Percentiles rank a stretch among this genome's conserved stretches.
Conservation (phyloP, 2,888 invertebrate genomes). For the Thera obeliscata region DNA sequence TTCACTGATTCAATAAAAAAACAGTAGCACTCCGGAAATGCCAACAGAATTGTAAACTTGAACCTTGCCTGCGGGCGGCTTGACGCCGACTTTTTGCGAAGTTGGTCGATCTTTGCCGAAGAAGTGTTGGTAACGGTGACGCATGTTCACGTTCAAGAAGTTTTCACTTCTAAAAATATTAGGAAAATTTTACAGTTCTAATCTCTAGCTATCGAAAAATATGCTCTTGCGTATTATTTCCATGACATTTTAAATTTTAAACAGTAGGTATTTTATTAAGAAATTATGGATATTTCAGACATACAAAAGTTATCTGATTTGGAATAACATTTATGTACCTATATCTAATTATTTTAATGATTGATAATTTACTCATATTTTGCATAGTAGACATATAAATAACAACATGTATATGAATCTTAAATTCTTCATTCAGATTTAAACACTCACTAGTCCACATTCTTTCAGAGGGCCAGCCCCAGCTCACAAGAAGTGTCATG, state of each 20-base stretch:
- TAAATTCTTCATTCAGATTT: conserved; percentile 43
- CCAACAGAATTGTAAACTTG: too few species aligned
- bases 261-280: conserved; percentile 3
- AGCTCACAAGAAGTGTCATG: conserved; percentile 65
- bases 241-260: conserved; percentile 2
- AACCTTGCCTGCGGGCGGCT: too few species aligned
- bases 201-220: background rate
- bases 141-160: too few species aligned
- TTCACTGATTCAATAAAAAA: background rate
- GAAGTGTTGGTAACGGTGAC: too few species aligned
- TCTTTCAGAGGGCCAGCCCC: conserved; percentile 66
- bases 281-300: conserved; percentile 14
- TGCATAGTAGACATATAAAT: conserved; percentile 39
- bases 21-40: too few species aligned
- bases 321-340: conserved; percentile 14
- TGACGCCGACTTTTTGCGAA: too few species aligned
- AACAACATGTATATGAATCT: conserved; percentile 49
- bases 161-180: background rate
- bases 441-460: conserved; percentile 39
- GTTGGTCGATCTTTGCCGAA: too few species aligned
- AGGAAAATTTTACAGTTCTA: background rate
- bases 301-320: conserved; percentile 27
- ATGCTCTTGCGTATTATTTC: background rate
- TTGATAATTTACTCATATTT: conserved; percentile 28
- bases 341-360: conserved; percentile 25